Evolutionary conservation across 2,797 vertebrate genomes (phyloP), one percentile per base, ranked within the genome.

Genomic region (Columba guinea): DNA sequence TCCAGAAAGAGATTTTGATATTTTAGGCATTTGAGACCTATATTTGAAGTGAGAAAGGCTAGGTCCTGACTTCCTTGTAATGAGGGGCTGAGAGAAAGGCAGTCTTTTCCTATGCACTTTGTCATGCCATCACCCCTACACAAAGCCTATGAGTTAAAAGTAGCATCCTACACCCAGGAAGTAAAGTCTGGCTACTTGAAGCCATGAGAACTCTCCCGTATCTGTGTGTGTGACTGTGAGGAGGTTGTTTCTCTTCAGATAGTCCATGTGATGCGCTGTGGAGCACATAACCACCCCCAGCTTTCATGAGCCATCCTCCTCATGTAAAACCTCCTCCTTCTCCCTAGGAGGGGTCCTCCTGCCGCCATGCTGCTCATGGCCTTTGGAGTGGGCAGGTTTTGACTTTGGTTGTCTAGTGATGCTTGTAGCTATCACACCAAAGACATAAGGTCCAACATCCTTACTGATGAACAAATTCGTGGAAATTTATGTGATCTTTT

Each of bases 391-490:
- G 69, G 46, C 27, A 53, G 35, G 7, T 70, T 35, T 78, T 53
- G 37, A 44, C 56, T 76, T 73, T 24, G 7, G 6, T 63, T 92
- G 94, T 80, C 34, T 35, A 23, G 11, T 87, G 15, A 21, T 32
- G 24, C 12, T 53, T 75, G 22, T 35, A 59, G 15, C 46, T 60
- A 62, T 26, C 30, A 32, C 26, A 44, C 7, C 4, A 32, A 71
- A 75, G 41, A 64, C 13, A 9, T 41, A 44, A 26, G 3, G 12
- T 76, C 37, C 21, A 56, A 7, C 32, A 46, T 35, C 32, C 39
- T 20, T 53, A 22, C 0, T 49, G 79, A 44, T 0, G 2, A 87
- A 81, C 0, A 0, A 2, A 2, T 63, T 35, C 0, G 1, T 73
- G 44, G 55, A 58, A 76, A 62, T 69, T 10, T 37, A 14, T 60